Conservation (phyloP, 2,113 vertebrate genomes). For the Tyto alba region DNA sequence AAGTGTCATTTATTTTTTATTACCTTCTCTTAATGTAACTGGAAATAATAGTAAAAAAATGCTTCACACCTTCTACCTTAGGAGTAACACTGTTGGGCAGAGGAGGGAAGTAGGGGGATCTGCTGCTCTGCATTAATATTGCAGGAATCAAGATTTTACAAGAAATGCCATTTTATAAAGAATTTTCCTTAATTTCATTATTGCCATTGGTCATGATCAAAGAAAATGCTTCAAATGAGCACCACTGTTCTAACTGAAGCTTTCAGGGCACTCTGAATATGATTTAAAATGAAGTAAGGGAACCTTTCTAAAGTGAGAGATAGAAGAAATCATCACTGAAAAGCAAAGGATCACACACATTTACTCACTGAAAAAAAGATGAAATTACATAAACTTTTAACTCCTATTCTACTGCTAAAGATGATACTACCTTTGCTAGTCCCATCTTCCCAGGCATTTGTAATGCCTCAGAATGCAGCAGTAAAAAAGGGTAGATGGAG, state of each 20-base stretch:
- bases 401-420: background rate
- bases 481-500: background rate
- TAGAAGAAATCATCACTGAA: background rate
- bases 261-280: background rate
- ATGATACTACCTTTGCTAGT: background rate
- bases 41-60: background rate
- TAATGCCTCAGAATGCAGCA: background rate
- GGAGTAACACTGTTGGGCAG: background rate
- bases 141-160: background rate
- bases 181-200: background rate
- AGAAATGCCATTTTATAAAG: background rate
- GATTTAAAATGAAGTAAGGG: background rate
- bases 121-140: background rate
- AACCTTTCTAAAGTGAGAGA: background rate
- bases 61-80: background rate
- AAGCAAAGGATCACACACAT: background rate
- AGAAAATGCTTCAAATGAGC: background rate
- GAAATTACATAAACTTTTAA: background rate
- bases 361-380: background rate
- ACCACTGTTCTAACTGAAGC: background rate
- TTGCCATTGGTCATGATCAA: background rate
- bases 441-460: background rate
- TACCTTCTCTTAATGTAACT: background rate
- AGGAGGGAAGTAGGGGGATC: background rate
- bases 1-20: constrained; percentile 4